These are phyloP conservation scores for Mercenaria mercenaria DNA, from an alignment of 1,140 invertebrate genomes.

Conservation along the genomic window DNA sequence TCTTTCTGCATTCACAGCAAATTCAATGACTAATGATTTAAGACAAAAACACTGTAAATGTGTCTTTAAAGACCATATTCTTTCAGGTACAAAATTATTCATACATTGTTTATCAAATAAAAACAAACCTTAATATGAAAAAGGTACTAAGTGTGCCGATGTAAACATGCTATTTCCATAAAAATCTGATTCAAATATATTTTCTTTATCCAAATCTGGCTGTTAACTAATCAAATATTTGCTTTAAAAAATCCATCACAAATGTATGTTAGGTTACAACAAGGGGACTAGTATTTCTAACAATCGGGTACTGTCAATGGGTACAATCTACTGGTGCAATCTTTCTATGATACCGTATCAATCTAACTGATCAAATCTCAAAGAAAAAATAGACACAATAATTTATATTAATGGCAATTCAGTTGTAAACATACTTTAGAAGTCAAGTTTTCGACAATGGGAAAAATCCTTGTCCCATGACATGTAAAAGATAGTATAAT, in stretches of 20 bases:
- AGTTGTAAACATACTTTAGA: background rate
- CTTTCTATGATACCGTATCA: constrained; percentile 12
- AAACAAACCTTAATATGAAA: no score
- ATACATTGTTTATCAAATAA: no score
- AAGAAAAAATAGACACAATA: constrained; percentile 8
- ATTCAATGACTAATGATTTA: no score
- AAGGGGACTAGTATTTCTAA: background rate
- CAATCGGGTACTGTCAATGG: background rate
- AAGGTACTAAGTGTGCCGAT: background rate
- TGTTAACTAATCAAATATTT: background rate
- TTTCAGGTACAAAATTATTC: no score
- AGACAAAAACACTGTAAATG: no score
- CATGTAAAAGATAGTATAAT: background rate
- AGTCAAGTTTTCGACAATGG: background rate
- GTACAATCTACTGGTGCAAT: background rate
- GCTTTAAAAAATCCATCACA: background rate
- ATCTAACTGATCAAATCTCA: constrained; percentile 1
- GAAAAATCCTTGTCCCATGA: background rate
- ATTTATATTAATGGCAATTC: constrained; percentile 7
- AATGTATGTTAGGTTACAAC: background rate
- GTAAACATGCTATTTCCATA: background rate
- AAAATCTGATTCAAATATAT: background rate
- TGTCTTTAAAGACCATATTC: no score
- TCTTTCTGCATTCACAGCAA: no score
- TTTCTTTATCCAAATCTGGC: background rate